Evolutionary conservation across 2,888 invertebrate species (phyloP).

Genomic region (Cephus runcator): DNA sequence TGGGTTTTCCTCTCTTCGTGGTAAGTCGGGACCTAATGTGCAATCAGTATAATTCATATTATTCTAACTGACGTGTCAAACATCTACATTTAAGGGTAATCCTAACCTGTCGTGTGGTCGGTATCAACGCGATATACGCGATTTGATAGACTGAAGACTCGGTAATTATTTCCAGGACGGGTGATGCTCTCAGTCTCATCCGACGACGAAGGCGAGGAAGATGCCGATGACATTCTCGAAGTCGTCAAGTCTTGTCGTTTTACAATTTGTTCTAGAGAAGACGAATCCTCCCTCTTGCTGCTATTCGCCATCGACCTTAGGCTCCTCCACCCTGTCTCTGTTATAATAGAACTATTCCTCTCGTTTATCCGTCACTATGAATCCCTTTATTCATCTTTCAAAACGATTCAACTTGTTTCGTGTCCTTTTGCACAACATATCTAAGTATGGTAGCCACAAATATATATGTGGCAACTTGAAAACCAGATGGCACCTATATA

Average conservation of each 20-base stretch:
- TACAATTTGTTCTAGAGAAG: background rate
- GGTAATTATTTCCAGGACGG: slow-evolving; percentile 13
- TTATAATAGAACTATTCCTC: background rate
- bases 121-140: slow-evolving; percentile 28
- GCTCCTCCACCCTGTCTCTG: background rate
- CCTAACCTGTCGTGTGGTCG: slow-evolving; percentile 42
- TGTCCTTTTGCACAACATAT: background rate
- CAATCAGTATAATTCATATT: background rate
- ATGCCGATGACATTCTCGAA: slow-evolving; percentile 17
- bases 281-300: background rate
- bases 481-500: background rate
- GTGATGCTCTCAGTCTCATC: slow-evolving; percentile 36
- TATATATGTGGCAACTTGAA: background rate
- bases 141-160: slow-evolving; percentile 22
- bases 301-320: background rate
- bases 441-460: background rate
- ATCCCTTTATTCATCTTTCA: background rate
- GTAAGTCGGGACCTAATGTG: slow-evolving; percentile 61
- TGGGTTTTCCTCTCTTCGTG: slow-evolving; percentile 78
- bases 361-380: background rate
- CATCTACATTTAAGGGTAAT: background rate
- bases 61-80: background rate
- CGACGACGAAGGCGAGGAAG: slow-evolving; percentile 38
- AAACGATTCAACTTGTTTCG: background rate
- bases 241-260: background rate